A percentile compares a stretch with the other conserved stretches of the same genome.
Evolutionary conservation across 2,113 vertebrate species (phyloP).

Genomic region (Addax nasomaculatus): DNA sequence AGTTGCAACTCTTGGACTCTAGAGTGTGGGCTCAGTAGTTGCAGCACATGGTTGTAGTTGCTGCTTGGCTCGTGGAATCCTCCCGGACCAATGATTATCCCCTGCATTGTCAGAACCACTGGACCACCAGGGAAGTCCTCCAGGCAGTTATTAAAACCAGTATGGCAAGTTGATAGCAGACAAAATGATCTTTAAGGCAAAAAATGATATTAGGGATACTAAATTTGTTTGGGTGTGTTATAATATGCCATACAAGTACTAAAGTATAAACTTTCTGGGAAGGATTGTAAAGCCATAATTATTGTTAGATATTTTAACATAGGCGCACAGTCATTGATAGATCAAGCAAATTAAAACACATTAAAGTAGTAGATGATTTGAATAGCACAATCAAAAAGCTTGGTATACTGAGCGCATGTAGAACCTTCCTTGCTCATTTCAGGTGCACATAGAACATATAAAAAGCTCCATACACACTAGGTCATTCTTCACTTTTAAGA

Average conservation of each 20-base stretch:
- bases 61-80: not conserved
- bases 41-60: not conserved
- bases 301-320: not conserved
- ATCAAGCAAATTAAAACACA: not conserved
- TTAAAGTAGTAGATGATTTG: not conserved
- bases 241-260: not conserved
- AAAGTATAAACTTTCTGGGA: not conserved
- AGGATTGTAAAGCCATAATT: not conserved
- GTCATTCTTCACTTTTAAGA: not conserved
- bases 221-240: not conserved
- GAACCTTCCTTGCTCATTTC: not conserved
- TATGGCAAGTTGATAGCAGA: not conserved
- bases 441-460: not conserved
- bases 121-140: not conserved
- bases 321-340: not conserved
- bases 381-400: not conserved
- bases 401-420: not conserved
- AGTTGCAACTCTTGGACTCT: not conserved
- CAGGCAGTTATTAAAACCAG: not conserved
- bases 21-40: not conserved
- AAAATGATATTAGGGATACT: not conserved
- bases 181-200: not conserved
- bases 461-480: not conserved
- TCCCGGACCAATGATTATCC: not conserved
- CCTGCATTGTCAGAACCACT: not conserved